Conservation (phyloP, 37 sponge, comb jelly and placozoan species). For the Haliclona indistincta region DNA sequence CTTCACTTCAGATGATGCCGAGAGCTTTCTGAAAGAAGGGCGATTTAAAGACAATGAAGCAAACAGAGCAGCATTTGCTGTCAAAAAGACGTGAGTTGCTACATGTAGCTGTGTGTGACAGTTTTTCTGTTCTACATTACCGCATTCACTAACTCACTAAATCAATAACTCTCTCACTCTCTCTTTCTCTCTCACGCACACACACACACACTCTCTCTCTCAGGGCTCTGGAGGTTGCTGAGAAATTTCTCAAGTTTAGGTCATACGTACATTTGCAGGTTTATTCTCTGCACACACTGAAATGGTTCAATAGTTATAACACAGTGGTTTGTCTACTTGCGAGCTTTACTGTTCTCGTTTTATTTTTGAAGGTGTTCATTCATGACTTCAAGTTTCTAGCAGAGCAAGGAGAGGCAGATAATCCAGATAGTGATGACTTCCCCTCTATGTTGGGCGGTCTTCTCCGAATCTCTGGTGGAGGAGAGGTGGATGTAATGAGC, state of each 20-base stretch:
- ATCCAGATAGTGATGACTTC: too few species aligned
- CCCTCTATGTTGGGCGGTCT: too few species aligned
- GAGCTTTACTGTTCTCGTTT: background rate
- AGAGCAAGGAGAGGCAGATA: too few species aligned
- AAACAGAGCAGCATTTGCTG: constrained; percentile 51
- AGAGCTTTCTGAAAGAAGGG: background rate
- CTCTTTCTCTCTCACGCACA: too few species aligned
- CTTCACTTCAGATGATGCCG: background rate
- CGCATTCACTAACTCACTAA: too few species aligned
- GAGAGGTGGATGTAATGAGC: too few species aligned
- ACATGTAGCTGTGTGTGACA: background rate
- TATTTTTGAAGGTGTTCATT: constrained; percentile 9
- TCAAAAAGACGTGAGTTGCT: constrained; percentile 36
- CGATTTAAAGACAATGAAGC: constrained; percentile 31
- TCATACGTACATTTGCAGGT: constrained; percentile 47
- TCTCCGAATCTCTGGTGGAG: too few species aligned
- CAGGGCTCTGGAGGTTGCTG: constrained; percentile 50
- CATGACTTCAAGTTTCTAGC: constrained; percentile 10
- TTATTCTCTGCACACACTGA: too few species aligned
- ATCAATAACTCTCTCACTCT: too few species aligned
- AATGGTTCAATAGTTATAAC: background rate
- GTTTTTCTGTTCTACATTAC: too few species aligned
- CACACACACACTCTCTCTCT: background rate
- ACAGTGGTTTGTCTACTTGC: background rate
- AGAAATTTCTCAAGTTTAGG: constrained; percentile 61